phyloP scores from a whole-genome alignment of 2,888 invertebrate species.

The Drosophila parthenogenetica region DNA sequence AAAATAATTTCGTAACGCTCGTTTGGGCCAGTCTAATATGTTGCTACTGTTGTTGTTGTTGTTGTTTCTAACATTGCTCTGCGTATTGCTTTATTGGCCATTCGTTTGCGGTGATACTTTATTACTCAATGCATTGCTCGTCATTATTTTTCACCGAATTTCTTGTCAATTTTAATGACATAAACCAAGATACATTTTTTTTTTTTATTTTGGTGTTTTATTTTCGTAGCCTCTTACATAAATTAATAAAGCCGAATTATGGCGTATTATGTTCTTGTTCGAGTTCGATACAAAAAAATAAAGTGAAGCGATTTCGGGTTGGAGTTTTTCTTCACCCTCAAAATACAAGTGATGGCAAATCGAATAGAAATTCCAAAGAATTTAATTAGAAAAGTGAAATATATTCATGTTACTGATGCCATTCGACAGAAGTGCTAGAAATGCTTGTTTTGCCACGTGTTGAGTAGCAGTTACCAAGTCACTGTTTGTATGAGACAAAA shows the following conservation, averaged over 20 bases:
- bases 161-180: slow-evolving; percentile 51
- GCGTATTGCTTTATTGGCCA: slow-evolving; percentile 3
- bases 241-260: slow-evolving; percentile 41
- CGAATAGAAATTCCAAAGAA: background rate
- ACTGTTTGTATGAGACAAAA: background rate
- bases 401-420: no score
- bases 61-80: slow-evolving; percentile 2
- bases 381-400: background rate
- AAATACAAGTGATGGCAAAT: background rate
- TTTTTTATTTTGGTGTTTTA: background rate
- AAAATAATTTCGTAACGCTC: slow-evolving; percentile 69
- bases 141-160: slow-evolving; percentile 34
- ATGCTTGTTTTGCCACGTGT: background rate
- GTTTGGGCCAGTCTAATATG: slow-evolving; percentile 38
- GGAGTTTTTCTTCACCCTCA: background rate
- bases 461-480: background rate
- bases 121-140: slow-evolving; percentile 21
- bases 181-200: slow-evolving; percentile 13
- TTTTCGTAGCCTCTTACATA: slow-evolving; percentile 12
- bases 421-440: no score
- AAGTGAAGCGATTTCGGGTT: no score
- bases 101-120: slow-evolving; percentile 5
- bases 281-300: slow-evolving; percentile 1
- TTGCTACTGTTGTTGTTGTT: slow-evolving; percentile 13
- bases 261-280: slow-evolving; percentile 15